These are phyloP conservation scores for Picathartes gymnocephalus DNA, from an alignment of 2,113 vertebrate genomes.

Conservation along the genomic window DNA sequence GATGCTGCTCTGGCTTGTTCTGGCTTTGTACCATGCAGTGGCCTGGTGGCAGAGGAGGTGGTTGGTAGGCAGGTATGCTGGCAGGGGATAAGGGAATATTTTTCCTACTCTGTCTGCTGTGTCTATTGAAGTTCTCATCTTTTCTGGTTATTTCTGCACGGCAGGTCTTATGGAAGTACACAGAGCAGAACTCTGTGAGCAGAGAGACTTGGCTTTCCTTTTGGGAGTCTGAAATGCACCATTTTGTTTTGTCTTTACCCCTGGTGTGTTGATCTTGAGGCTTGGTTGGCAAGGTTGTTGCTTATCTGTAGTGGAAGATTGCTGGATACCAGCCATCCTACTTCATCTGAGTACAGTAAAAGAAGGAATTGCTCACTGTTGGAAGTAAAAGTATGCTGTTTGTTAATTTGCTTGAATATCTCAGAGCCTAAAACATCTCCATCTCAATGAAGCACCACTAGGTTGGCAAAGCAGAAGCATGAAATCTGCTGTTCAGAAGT, in stretches of 20 bases:
- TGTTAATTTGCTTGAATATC: not conserved
- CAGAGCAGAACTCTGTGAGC: not conserved
- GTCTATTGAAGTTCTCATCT: not conserved
- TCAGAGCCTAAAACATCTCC: not conserved
- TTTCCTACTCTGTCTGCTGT: not conserved
- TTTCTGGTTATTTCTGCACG: fast-evolving
- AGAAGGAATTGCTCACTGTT: not conserved
- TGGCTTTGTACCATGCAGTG: not conserved
- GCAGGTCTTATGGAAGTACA: not conserved
- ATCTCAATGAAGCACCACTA: not conserved
- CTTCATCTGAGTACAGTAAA: not conserved
- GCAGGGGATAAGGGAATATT: fast-evolving
- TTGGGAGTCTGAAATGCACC: not conserved
- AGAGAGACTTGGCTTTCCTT: not conserved
- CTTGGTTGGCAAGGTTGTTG: fast-evolving
- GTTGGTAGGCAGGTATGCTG: not conserved
- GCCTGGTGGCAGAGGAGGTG: not conserved
- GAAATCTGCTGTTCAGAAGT: not conserved
- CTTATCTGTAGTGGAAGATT: not conserved
- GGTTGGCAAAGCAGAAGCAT: not conserved
- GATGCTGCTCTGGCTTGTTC: fast-evolving
- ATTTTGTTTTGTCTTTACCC: not conserved
- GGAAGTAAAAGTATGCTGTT: not conserved
- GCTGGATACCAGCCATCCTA: not conserved
- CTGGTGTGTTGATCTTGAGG: not conserved